Evolutionary conservation across 2,113 vertebrate genomes (phyloP).

Genomic region (Globicephala melas): DNA sequence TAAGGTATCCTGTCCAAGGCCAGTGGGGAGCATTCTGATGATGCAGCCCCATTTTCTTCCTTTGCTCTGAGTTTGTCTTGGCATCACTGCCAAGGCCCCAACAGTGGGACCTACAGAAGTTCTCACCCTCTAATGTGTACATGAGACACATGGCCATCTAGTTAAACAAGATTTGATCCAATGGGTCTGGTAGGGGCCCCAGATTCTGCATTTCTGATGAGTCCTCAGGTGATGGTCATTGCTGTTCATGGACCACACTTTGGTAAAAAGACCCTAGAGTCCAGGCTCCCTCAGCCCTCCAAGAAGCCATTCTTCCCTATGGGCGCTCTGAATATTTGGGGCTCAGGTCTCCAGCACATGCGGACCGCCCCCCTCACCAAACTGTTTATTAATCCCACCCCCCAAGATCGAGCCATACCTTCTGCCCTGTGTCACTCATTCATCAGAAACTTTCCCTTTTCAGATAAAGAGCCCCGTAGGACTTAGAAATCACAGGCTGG

Average conservation of each 20-base stretch:
- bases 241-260: not conserved
- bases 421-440: not conserved
- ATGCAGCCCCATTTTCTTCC: not conserved
- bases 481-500: not conserved
- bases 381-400: not conserved
- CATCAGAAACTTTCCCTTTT: not conserved
- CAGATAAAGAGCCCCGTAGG: not conserved
- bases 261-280: not conserved
- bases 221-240: not conserved
- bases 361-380: not conserved
- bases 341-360: no score
- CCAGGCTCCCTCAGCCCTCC: not conserved
- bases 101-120: not conserved
- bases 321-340: not conserved
- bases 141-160: not conserved
- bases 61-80: not conserved
- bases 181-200: not conserved
- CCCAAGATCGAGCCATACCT: not conserved
- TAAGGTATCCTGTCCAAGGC: not conserved
- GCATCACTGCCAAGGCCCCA: not conserved
- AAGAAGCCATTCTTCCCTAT: not conserved
- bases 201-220: not conserved
- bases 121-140: not conserved
- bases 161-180: not conserved
- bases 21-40: not conserved